phyloP scores from a whole-genome alignment of 2,888 invertebrate species.

The Pherbina coryleti region DNA sequence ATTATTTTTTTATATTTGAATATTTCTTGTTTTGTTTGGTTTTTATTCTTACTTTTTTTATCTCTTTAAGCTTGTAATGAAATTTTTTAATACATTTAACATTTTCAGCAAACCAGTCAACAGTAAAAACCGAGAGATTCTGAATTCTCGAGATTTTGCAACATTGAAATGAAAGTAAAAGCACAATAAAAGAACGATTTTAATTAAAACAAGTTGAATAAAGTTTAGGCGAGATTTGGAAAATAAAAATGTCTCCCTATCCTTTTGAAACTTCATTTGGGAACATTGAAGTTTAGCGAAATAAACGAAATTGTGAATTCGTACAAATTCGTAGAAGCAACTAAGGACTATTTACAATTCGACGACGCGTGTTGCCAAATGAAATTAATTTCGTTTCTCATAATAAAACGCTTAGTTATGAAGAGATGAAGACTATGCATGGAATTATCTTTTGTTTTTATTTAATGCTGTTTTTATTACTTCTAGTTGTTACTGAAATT shows the following conservation, averaged over 20 bases:
- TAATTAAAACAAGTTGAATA: no score
- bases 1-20: constrained; percentile 45
- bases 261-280: no score
- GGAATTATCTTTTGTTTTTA: neutral
- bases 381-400: neutral
- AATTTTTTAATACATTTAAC: constrained; percentile 27
- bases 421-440: neutral
- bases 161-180: no score
- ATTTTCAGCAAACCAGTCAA: constrained; percentile 10
- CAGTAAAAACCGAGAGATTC: neutral
- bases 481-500: neutral
- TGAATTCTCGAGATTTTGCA: no score
- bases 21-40: constrained; percentile 46
- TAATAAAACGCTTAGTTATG: no score
- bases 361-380: neutral
- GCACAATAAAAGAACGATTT: no score
- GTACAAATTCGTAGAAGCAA: no score
- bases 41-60: constrained; percentile 30
- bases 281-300: no score
- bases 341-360: no score
- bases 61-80: constrained; percentile 21
- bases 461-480: neutral
- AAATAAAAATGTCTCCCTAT: no score
- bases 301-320: no score
- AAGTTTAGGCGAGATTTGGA: no score